Conservation (phyloP, 2,797 vertebrate genomes). For the Anniella stebbinsi region DNA sequence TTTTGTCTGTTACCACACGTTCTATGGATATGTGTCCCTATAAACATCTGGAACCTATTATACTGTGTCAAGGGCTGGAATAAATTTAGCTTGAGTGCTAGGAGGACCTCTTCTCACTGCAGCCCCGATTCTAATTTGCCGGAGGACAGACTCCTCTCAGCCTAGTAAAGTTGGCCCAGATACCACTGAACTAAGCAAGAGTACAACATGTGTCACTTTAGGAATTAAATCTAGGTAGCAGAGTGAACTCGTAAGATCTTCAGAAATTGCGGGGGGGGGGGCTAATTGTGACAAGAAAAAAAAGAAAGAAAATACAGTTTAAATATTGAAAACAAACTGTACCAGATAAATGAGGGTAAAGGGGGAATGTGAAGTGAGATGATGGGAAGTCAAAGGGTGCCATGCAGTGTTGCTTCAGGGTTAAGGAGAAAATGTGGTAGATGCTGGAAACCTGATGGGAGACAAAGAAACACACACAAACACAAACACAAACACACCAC, state of each 20-base stretch:
- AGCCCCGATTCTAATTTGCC: neutral
- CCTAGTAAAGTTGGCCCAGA: neutral
- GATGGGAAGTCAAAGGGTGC: neutral
- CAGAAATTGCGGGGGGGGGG: no score
- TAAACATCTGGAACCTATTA: neutral
- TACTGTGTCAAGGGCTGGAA: no score
- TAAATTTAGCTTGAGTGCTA: no score
- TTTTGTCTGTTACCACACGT: neutral
- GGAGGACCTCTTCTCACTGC: neutral
- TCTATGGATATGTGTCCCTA: neutral
- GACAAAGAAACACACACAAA: no score
- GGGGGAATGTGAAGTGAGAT: neutral
- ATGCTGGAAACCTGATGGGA: no score
- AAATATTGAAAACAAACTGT: neutral
- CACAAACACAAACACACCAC: no score
- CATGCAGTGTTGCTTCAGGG: neutral
- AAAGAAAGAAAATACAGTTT: no score
- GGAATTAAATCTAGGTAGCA: neutral
- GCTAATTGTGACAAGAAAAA: no score
- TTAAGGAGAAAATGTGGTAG: neutral
- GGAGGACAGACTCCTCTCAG: neutral
- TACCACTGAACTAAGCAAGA: neutral
- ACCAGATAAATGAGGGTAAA: neutral
- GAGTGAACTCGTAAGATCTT: neutral
- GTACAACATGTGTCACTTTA: neutral